Conservation (phyloP, 1,140 invertebrate species). For the Brachionus angularis region DNA sequence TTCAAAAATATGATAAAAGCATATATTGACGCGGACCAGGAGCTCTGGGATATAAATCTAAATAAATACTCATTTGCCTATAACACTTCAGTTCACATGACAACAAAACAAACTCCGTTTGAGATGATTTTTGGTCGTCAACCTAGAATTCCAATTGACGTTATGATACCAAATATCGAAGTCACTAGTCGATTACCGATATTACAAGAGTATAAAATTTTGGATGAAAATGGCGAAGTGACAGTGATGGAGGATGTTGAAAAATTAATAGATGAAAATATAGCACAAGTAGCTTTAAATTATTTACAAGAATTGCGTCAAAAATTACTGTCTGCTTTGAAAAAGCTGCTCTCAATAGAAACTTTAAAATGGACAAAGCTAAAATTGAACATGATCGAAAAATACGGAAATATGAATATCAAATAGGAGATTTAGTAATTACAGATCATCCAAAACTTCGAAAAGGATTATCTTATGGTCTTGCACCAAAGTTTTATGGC, state of each 20-base stretch:
- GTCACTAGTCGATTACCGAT: neutral
- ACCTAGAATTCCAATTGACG: neutral
- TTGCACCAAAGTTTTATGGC: conserved; percentile 1
- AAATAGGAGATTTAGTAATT: neutral
- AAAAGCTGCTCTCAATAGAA: neutral
- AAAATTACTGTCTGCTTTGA: neutral
- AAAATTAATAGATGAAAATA: neutral
- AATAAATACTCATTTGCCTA: no score
- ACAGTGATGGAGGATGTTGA: neutral
- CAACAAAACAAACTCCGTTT: no score
- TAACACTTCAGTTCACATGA: no score
- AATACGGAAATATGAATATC: neutral
- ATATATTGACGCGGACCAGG: no score
- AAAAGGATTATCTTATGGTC: neutral
- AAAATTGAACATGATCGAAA: neutral
- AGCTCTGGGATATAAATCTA: no score
- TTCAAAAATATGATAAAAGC: no score
- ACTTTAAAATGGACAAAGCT: neutral
- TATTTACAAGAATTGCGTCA: neutral
- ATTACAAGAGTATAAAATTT: conserved; percentile 11
- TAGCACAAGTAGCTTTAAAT: neutral
- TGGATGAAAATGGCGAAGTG: neutral
- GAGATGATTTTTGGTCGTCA: neutral
- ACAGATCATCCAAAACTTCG: neutral
- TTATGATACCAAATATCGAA: neutral